Evolutionary conservation across 2,888 invertebrate genomes (phyloP).

Genomic region (Chironomus tentans): DNA sequence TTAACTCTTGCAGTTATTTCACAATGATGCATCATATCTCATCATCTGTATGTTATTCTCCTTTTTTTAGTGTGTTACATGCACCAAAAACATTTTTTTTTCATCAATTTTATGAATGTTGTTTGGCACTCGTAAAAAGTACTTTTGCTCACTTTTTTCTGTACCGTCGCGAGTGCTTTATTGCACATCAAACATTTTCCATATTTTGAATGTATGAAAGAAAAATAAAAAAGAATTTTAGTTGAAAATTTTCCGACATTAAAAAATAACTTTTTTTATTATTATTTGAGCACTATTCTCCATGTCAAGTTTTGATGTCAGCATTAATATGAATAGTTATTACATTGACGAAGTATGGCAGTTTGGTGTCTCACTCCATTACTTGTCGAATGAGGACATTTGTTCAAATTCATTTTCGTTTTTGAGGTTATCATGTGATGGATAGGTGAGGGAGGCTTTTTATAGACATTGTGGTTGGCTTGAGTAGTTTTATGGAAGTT

Average conservation of each 20-base stretch:
- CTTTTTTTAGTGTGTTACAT: not conserved
- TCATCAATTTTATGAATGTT: conserved; percentile 12
- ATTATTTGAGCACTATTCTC: not conserved
- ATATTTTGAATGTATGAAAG: not conserved
- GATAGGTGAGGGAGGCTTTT: no score
- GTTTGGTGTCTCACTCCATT: no score
- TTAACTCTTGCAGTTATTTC: not conserved
- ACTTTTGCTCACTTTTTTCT: not conserved
- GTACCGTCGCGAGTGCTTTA: no score
- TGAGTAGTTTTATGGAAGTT: no score
- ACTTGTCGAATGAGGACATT: no score
- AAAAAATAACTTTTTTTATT: not conserved
- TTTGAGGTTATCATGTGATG: no score
- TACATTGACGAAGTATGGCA: not conserved
- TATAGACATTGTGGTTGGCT: no score
- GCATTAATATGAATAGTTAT: not conserved
- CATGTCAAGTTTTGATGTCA: not conserved
- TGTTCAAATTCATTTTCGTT: no score
- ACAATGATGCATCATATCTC: not conserved
- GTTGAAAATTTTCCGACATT: not conserved
- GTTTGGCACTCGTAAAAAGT: not conserved
- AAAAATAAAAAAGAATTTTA: no score
- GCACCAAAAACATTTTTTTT: not conserved
- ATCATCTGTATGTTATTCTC: not conserved
- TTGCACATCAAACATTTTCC: not conserved